Percentiles rank a stretch among this genome's conserved stretches.
These are phyloP conservation scores for Euclidia mi DNA, from an alignment of 2,888 invertebrate species.

Conservation along the genomic window DNA sequence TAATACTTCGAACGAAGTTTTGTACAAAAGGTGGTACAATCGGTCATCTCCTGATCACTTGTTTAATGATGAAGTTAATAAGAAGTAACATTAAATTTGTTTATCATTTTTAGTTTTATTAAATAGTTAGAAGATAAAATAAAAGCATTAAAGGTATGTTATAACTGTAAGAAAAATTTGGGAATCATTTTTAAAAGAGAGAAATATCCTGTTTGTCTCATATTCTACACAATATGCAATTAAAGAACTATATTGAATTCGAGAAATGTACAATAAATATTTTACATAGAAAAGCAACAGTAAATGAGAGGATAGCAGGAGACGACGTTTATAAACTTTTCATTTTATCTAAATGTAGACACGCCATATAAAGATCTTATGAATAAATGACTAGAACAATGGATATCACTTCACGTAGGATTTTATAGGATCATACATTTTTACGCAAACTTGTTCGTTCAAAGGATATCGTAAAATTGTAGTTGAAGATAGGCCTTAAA, in stretches of 20 bases:
- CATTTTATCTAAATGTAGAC: constrained; percentile 15
- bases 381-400: constrained; percentile 60
- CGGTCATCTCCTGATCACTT: constrained; percentile 1
- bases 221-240: too few species aligned
- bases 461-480: constrained; percentile 9
- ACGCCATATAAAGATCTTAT: constrained; percentile 30
- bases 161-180: too few species aligned
- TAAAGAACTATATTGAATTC: too few species aligned
- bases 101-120: too few species aligned
- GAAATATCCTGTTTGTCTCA: too few species aligned
- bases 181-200: too few species aligned
- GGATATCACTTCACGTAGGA: constrained; percentile 38
- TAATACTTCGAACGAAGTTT: constrained; percentile 27
- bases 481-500: background rate
- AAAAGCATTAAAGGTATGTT: too few species aligned
- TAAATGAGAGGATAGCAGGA: background rate
- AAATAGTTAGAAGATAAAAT: too few species aligned
- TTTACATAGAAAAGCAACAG: too few species aligned
- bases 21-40: constrained; percentile 20
- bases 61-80: too few species aligned
- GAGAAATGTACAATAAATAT: too few species aligned
- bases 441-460: constrained; percentile 16
- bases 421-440: constrained; percentile 14
- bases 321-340: constrained; percentile 14
- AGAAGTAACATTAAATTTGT: too few species aligned